Percentiles rank a stretch among this genome's conserved stretches.
Evolutionary conservation across 2,113 vertebrate species (phyloP).

Genomic region (Scolopax mira): DNA sequence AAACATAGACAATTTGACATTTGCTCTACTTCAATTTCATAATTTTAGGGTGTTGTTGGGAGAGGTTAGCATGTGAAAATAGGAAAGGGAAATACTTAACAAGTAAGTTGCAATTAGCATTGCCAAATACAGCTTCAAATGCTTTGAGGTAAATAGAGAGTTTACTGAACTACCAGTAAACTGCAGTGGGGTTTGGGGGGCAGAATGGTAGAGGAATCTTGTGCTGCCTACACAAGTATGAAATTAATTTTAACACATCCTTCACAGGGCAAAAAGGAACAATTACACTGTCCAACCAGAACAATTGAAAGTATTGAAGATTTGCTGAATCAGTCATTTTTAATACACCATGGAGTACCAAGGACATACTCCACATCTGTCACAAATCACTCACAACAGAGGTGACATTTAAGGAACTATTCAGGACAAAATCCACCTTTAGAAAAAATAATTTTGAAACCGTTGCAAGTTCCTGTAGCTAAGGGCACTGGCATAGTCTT

Average conservation of each 20-base stretch:
- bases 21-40: neutral
- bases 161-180: neutral
- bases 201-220: neutral
- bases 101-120: neutral
- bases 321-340: neutral
- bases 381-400: neutral
- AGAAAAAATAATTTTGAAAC: neutral
- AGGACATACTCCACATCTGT: neutral
- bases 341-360: neutral
- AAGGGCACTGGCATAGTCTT: neutral
- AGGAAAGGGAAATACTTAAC: neutral
- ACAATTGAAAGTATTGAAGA: neutral
- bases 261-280: neutral
- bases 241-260: neutral
- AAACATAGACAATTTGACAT: neutral
- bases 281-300: neutral
- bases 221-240: neutral
- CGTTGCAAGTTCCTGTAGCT: neutral
- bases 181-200: neutral
- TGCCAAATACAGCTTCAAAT: neutral
- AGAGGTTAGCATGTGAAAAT: neutral
- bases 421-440: neutral
- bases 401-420: neutral
- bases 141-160: neutral
- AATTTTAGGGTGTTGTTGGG: neutral